Percentiles rank a stretch among this genome's conserved stretches.
phyloP scores from a whole-genome alignment of 2,888 invertebrate species.

The Nyleta sp. region DNA sequence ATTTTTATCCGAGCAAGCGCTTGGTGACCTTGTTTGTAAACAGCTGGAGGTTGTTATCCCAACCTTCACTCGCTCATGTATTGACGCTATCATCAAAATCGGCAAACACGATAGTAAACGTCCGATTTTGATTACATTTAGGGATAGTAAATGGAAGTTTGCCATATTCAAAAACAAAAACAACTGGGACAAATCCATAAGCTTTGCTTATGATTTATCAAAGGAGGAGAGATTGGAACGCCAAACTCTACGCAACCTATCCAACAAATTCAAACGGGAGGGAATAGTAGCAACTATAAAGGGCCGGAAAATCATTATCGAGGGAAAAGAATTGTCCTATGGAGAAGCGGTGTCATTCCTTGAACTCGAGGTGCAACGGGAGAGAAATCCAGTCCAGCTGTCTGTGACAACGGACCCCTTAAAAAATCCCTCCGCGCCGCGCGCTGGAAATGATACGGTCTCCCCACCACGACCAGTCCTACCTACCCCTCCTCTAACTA shows the following conservation, averaged over 20 bases:
- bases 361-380: too few relatives aligned
- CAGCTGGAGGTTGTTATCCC: not conserved
- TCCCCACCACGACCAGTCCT: too few relatives aligned
- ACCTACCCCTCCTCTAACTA: too few relatives aligned
- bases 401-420: too few relatives aligned
- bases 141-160: not conserved
- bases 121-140: conserved; percentile 11
- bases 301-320: not conserved
- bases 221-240: not conserved
- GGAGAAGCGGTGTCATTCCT: not conserved
- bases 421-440: too few relatives aligned
- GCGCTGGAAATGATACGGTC: too few relatives aligned
- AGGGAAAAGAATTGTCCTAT: not conserved
- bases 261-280: not conserved
- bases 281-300: not conserved
- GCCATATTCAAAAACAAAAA: conserved; percentile 1
- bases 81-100: not conserved
- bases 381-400: too few relatives aligned
- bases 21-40: not conserved
- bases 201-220: not conserved
- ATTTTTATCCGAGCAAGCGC: too few relatives aligned
- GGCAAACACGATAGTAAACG: not conserved
- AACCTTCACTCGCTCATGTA: not conserved
- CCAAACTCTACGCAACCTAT: not conserved
- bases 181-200: not conserved